Conservation (phyloP, 2,113 vertebrate species). For the Hyperoodon ampullatus region DNA sequence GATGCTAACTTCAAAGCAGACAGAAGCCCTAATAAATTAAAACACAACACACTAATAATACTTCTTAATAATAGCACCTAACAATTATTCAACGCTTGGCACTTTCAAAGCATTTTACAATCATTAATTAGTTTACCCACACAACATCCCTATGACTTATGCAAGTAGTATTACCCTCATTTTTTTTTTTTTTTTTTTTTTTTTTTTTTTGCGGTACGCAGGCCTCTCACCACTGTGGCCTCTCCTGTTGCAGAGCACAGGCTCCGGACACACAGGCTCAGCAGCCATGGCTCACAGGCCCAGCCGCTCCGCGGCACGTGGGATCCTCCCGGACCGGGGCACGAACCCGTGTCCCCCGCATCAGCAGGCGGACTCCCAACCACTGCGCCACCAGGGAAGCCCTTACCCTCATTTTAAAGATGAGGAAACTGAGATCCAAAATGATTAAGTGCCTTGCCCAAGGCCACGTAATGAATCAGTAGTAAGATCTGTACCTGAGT, state of each 20-base stretch:
- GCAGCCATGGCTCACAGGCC: too few species aligned
- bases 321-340: too few species aligned
- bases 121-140: conserved; percentile 80
- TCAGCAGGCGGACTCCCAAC: too few species aligned
- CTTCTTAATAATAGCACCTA: conserved; percentile 73
- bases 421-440: conserved; percentile 70
- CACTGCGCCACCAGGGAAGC: too few species aligned
- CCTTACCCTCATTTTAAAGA: conserved; percentile 75
- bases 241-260: too few species aligned
- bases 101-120: conserved; percentile 73
- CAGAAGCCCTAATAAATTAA: conserved; percentile 70
- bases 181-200: too few species aligned
- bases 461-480: conserved; percentile 55
- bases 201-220: too few species aligned
- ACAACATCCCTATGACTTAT: conserved; percentile 66
- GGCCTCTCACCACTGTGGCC: too few species aligned
- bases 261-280: too few species aligned
- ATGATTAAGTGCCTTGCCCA: conserved; percentile 22
- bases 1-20: conserved; percentile 76
- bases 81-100: conserved; percentile 68
- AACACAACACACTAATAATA: conserved; percentile 74
- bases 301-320: too few species aligned
- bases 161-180: conserved; percentile 73
- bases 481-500: not conserved
- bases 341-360: too few species aligned